Percentiles rank a stretch among this genome's conserved stretches.
Conservation (phyloP, 2,113 vertebrate genomes). For the Hydrolagus affinis region DNA sequence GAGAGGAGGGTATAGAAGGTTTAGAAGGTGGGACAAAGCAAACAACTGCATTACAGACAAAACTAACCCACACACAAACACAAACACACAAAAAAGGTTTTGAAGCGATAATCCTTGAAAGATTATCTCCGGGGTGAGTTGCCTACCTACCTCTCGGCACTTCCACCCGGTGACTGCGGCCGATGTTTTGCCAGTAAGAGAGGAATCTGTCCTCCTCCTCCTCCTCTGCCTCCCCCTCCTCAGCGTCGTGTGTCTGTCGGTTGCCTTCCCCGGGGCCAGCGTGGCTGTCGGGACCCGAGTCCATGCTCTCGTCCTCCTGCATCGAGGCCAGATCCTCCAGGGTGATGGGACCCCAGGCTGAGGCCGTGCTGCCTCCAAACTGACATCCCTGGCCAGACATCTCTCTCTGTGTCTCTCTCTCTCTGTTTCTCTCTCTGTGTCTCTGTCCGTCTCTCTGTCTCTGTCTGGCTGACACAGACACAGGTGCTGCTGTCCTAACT, state of each 20-base stretch:
- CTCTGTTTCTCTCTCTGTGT: no score
- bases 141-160: slow-evolving; percentile 62
- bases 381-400: neutral
- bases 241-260: no score
- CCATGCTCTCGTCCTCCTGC: slow-evolving; percentile 58
- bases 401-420: neutral
- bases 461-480: no score
- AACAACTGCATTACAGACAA: no score
- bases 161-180: slow-evolving; percentile 73
- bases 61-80: no score
- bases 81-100: no score
- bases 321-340: slow-evolving; percentile 73
- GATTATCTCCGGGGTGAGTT: neutral
- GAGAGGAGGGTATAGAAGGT: no score
- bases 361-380: neutral
- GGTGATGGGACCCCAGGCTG: slow-evolving; percentile 55
- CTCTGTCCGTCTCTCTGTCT: no score
- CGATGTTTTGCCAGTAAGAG: slow-evolving; percentile 74
- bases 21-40: no score
- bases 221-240: slow-evolving; percentile 52
- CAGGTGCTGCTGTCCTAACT: no score
- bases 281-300: slow-evolving; percentile 54
- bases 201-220: slow-evolving; percentile 55
- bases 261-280: slow-evolving; percentile 43
- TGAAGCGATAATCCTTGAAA: no score